Evolutionary conservation across 2,113 vertebrate genomes (phyloP), one percentile per base, ranked within the genome.

Genomic region (Rhombomys opimus): DNA sequence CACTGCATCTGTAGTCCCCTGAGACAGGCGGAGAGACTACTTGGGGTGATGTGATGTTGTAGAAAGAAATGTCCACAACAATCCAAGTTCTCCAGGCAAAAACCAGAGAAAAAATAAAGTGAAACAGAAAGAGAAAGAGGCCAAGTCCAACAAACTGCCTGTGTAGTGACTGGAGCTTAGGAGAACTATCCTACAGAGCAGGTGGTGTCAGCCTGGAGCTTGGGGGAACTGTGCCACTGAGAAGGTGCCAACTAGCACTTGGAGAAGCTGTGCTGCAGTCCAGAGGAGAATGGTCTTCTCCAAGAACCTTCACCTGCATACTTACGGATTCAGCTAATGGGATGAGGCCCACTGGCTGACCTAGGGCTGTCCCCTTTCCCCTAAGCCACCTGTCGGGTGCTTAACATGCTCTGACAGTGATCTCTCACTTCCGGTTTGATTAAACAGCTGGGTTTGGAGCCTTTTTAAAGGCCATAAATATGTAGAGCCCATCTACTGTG

Each of bases 391-490:
- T 9, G 38, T 35, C n/a, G 7, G 3, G 8, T 9, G 61, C 5
- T 38, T 70, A 61, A 13, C 70, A 38, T n/a, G 11, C 52, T 25
- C 65, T 32, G 20, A 7, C 8, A n/a, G 35, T 5, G 14, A 32
- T 20, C 7, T 54, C 27, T 35, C 5, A 27, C 22, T 32, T 7
- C 2, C 38, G 3, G 18, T 20, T 18, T n/a, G 3, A 23, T 0
- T 30, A 70, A n/a, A 75, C 6, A 23, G 0, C 0, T 3, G 9
- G 17, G 22, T 15, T 12, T 3, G 1, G 12, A 59, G 30, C 17
- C 50, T 85, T 7, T 61, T 13, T 57, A 50, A 86, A 0, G 5
- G 7, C 13, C 41, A 41, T 86, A 35, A n/a, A 67, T 17, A n/a
- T 22, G 7, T 41, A 38, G 25, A 86, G 38, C 25, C 67, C 12